A percentile compares a stretch with the other conserved stretches of the same genome.
These are phyloP conservation scores for Anolis carolinensis DNA, from an alignment of 2,113 vertebrate species.

Conservation along the genomic window DNA sequence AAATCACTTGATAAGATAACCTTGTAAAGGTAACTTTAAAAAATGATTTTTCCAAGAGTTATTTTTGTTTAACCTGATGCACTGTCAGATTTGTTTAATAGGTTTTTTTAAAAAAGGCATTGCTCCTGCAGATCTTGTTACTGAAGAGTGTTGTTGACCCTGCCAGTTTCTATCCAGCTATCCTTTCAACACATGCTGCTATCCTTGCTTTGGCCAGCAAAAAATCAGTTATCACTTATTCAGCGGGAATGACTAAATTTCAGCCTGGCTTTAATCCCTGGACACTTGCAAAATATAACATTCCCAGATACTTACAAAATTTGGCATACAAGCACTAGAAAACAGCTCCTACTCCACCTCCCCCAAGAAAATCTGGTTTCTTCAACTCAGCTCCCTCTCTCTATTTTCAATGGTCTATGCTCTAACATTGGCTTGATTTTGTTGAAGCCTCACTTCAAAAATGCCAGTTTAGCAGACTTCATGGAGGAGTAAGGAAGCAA, in stretches of 20 bases:
- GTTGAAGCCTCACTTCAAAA: conserved; percentile 29
- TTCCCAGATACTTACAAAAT: neutral
- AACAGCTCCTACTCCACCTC: neutral
- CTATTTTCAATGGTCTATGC: neutral
- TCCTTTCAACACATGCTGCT: neutral
- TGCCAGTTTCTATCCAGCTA: conserved; percentile 7
- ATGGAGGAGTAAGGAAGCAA: neutral
- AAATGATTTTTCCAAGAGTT: conserved; percentile 29
- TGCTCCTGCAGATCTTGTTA: neutral
- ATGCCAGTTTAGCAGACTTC: conserved; percentile 16
- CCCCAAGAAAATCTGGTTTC: conserved; percentile 25
- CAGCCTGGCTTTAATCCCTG: conserved; percentile 46
- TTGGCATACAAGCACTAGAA: conserved; percentile 14
- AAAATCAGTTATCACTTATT: conserved; percentile 48
- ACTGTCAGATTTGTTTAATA: conserved; percentile 38
- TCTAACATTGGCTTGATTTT: neutral
- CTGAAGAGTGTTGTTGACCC: conserved; percentile 39
- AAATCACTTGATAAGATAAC: conserved; percentile 14
- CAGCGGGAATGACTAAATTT: conserved; percentile 54
- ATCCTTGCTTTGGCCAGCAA: conserved; percentile 21
- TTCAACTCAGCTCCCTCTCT: conserved; percentile 19
- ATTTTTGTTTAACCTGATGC: conserved; percentile 47
- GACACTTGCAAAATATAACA: conserved; percentile 45
- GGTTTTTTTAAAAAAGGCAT: neutral
- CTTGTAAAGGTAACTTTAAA: conserved; percentile 18